Conservation (phyloP, 2,888 invertebrate genomes). For the Agrochola litura region DNA sequence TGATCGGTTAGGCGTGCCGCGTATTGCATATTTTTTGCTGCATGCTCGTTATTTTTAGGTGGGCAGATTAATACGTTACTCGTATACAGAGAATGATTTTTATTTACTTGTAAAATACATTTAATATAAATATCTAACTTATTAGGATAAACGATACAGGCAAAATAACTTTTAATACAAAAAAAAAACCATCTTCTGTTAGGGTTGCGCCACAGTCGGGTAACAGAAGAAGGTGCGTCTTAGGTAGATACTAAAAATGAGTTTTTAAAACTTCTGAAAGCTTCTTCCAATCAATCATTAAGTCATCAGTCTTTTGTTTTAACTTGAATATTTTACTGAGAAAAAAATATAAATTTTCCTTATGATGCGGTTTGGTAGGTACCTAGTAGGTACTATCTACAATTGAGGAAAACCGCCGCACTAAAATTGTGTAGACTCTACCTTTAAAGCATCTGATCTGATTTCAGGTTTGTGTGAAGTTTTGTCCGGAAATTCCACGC, state of each 20-base stretch:
- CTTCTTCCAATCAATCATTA: too few species aligned
- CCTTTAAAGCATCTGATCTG: constrained; percentile 10
- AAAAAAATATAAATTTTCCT: neutral
- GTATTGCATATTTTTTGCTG: constrained; percentile 42
- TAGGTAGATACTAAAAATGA: neutral
- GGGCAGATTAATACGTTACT: too few species aligned
- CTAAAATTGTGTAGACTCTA: neutral
- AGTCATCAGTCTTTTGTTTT: neutral
- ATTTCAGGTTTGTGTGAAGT: constrained; percentile 30
- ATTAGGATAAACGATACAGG: neutral
- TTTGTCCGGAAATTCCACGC: constrained; percentile 49
- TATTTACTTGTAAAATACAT: too few species aligned
- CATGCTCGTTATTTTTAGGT: constrained; percentile 19
- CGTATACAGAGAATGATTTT: too few species aligned
- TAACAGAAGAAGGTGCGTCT: neutral
- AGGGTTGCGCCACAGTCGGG: neutral
- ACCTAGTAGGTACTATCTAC: neutral
- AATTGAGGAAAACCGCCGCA: constrained; percentile 32
- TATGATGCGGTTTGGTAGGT: neutral
- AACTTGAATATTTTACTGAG: neutral
- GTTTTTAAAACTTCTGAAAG: neutral
- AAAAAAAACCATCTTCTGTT: neutral
- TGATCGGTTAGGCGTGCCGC: constrained; percentile 35
- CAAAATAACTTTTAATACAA: too few species aligned
- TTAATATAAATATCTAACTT: neutral